Evolutionary conservation across 2,888 invertebrate species (phyloP).

Genomic region (Andrena camellia): DNA sequence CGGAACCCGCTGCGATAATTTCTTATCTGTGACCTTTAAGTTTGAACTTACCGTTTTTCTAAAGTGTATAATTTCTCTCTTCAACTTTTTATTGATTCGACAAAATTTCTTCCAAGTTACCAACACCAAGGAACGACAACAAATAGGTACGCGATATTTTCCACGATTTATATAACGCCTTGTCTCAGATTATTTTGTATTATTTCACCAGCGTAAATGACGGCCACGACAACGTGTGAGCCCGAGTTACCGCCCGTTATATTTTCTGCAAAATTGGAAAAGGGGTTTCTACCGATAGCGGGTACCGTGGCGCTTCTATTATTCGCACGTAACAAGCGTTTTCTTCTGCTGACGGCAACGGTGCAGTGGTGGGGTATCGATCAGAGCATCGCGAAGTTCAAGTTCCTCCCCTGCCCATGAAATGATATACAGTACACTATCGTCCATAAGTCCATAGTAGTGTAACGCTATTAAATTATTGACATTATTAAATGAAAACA

Average conservation of each 20-base stretch:
- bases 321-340: background rate
- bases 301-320: background rate
- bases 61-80: too few species aligned
- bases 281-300: background rate
- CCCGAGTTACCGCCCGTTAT: background rate
- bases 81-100: too few species aligned
- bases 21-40: too few species aligned
- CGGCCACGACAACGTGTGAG: background rate
- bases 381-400: slow-evolving; percentile 18
- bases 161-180: background rate
- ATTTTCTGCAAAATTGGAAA: slow-evolving; percentile 8
- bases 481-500: too few species aligned
- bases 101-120: too few species aligned
- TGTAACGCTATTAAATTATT: too few species aligned
- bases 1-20: too few species aligned
- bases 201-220: background rate
- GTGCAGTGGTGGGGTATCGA: slow-evolving; percentile 8
- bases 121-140: too few species aligned
- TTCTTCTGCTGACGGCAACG: too few species aligned
- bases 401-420: slow-evolving; percentile 1
- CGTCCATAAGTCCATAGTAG: too few species aligned
- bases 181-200: background rate
- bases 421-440: too few species aligned
- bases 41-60: too few species aligned
- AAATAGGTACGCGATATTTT: background rate